These are phyloP conservation scores for Calcarius lapponicus DNA, from an alignment of 2,797 vertebrate genomes.

Conservation along the genomic window DNA sequence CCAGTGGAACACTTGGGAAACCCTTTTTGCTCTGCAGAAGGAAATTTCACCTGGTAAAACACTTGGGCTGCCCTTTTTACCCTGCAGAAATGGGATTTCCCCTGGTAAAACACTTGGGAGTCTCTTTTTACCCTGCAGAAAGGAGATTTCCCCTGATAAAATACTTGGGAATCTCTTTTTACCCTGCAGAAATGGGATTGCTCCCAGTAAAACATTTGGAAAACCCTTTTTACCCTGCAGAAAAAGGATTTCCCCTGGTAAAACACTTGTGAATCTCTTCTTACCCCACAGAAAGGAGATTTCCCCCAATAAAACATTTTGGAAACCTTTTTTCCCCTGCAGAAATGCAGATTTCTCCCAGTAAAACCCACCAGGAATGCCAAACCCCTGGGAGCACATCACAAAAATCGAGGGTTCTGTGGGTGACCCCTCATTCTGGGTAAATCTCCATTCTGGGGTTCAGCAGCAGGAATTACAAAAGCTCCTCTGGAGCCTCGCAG, in stretches of 20 bases:
- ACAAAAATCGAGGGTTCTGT: background rate
- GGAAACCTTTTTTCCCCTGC: background rate
- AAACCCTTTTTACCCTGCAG: too few species aligned
- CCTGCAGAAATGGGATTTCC: too few species aligned
- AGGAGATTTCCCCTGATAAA: accelerated
- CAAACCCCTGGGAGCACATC: background rate
- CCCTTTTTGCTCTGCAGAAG: too few species aligned
- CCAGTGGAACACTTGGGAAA: background rate
- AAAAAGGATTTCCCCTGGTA: too few species aligned
- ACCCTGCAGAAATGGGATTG: too few species aligned
- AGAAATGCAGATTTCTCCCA: background rate
- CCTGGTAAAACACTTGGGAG: background rate
- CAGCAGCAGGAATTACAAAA: background rate
- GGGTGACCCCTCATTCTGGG: background rate
- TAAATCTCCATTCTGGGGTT: background rate
- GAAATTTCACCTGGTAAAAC: too few species aligned
- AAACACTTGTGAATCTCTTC: background rate
- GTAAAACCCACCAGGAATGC: background rate
- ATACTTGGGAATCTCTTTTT: too few species aligned
- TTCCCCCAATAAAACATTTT: too few species aligned
- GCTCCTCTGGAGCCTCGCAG: background rate
- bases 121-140: background rate
- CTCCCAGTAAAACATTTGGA: too few species aligned
- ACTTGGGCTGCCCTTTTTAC: too few species aligned
- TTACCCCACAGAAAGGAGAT: too few species aligned